Conservation (phyloP, 1,140 invertebrate genomes). For the Pinna nobilis region DNA sequence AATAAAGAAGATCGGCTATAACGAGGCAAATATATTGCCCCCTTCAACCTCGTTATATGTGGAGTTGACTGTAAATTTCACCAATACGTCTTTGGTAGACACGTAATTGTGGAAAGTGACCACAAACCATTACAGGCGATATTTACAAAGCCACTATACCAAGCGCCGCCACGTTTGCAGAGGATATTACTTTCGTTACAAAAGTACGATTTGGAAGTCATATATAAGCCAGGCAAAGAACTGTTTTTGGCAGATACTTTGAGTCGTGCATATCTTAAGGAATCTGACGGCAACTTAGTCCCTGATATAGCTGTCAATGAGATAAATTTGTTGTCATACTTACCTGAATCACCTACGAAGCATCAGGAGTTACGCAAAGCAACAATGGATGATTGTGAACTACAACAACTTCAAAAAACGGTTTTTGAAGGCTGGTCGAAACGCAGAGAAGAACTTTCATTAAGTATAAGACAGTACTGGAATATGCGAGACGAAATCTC, state of each 20-base stretch:
- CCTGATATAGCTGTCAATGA: background rate
- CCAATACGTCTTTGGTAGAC: constrained; percentile 65
- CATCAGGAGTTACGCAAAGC: background rate
- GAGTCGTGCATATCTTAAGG: background rate
- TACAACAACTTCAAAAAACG: background rate
- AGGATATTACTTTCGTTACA: constrained; percentile 52
- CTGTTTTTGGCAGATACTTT: background rate
- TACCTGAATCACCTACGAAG: background rate
- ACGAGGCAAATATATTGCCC: too few species aligned
- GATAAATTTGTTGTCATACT: background rate
- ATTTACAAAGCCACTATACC: constrained; percentile 14
- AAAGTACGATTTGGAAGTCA: constrained; percentile 43
- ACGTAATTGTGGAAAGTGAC: constrained; percentile 31
- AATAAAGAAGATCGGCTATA: too few species aligned
- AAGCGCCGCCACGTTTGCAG: constrained; percentile 49
- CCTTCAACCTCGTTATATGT: too few species aligned
- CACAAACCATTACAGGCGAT: constrained; percentile 40
- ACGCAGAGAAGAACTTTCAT: background rate
- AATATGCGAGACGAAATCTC: constrained; percentile 10
- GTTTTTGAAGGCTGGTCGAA: background rate
- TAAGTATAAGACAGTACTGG: constrained; percentile 3
- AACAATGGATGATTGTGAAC: background rate
- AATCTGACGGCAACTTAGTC: background rate
- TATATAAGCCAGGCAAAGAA: background rate
- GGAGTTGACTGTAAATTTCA: too few species aligned